Evolutionary conservation across 2,888 invertebrate species (phyloP), one percentile per base, ranked within the genome.

Genomic region (Julus scandinavius): DNA sequence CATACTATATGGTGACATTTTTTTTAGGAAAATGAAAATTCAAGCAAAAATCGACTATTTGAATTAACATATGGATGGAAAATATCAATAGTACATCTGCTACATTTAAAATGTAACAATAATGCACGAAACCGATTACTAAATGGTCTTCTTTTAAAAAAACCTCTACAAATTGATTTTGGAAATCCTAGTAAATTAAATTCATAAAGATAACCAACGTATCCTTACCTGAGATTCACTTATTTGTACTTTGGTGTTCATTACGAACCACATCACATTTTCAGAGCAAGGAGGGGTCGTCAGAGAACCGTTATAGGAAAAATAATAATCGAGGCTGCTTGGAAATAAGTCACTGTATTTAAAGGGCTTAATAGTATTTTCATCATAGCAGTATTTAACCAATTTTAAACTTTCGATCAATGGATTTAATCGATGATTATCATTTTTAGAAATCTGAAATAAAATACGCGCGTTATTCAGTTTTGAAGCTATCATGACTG

Each of bases 221-320:
- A 17, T 11, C 58, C 85, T n/a, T 83, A 85, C 90, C 90, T 96
- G 96, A 91, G 94, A 94, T 80, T 95, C 94, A 0, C 96, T 95
- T 90, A 96, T 94, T 3, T 95, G 94, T 50, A 96, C 94, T 90
- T 95, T 94, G 91, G 95, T 94, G 0, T 95, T 94, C 92, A 96
- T 96, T 87, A 96, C 94, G 86, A 96, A 94, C 96, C 96, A 96
- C 20, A 95, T 96, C 88, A 96, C 96, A 85, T 95, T 95, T 92
- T 96, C 96, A 15, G 95, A 95, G 92, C 96, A 96, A 6, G 96
- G 96, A 0, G 96, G 96, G 0, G 96, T 96, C 50, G 96, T 96
- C 85, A 96, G 93, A 0, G 96, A 96, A n/a, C 96, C 95, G 91
- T 94, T 94, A 92, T 96, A 96, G 0, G 95, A 95, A 92, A 95